These are phyloP conservation scores for Artibeus lituratus DNA, from an alignment of 2,797 vertebrate genomes.

Conservation along the genomic window DNA sequence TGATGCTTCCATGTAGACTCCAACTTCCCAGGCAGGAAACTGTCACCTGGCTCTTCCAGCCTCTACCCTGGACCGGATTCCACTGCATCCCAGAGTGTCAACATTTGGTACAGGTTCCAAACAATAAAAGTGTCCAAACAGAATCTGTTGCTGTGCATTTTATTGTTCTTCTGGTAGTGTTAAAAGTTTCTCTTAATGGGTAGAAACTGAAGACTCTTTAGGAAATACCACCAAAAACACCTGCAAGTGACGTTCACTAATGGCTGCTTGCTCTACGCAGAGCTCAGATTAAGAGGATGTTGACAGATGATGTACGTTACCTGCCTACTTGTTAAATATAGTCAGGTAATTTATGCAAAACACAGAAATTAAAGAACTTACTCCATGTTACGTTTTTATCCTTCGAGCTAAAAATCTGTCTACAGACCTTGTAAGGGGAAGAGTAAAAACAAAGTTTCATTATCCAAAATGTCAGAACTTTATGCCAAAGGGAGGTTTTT, in stretches of 20 bases:
- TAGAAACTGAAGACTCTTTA: slow-evolving; percentile 37
- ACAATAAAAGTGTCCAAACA: slow-evolving; percentile 12
- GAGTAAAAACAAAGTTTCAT: background rate
- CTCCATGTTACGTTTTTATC: background rate
- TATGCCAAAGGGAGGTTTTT: background rate
- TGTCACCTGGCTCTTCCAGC: background rate
- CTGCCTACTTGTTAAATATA: slow-evolving; percentile 44
- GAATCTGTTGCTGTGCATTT: slow-evolving; percentile 14
- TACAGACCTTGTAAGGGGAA: slow-evolving; percentile 17
- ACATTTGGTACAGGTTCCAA: slow-evolving; percentile 1
- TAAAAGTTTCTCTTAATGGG: slow-evolving; percentile 47
- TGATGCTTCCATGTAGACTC: background rate
- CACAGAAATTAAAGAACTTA: background rate
- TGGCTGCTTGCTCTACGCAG: background rate
- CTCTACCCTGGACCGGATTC: background rate
- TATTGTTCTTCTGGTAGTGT: background rate
- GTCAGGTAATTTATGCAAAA: slow-evolving; percentile 20
- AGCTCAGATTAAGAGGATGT: background rate
- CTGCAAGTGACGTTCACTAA: slow-evolving; percentile 12
- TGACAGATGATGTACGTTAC: slow-evolving; percentile 25
- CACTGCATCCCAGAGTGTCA: slow-evolving; percentile 3
- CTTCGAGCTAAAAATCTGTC: slow-evolving; percentile 5
- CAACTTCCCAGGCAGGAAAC: slow-evolving; percentile 3
- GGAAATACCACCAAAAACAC: slow-evolving; percentile 36
- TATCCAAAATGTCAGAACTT: slow-evolving; percentile 5